Evolutionary conservation across 1,140 invertebrate species (phyloP), one percentile per base, ranked within the genome.

Genomic region (Telenomus remus): DNA sequence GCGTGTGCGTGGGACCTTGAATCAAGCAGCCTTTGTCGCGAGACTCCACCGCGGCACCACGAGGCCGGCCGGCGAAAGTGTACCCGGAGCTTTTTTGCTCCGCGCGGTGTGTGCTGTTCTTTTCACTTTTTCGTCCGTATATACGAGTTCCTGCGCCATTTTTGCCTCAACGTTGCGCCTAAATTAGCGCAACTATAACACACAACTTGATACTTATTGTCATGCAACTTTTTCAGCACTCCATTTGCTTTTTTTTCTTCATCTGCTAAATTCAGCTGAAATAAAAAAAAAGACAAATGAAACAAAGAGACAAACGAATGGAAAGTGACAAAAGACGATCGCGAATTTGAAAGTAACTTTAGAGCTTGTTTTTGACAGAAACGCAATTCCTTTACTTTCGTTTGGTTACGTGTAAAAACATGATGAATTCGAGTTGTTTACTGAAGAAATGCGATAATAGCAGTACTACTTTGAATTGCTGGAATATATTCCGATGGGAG

Each of bases 1-100:
- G 81, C 64, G 80, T 83, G 80, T 82, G 84, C 80, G 85, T 84
- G 85, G 84, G 84, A 87, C 86, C 87, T 87, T 87, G 87, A 87
- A 88, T 87, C 87, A 81, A 81, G 80, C 86, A 85, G 87, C 87
- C 86, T 88, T 88, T 86, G 87, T 87, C 86, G 86, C 85, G 84
- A 81, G 82, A 82, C 81, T 82, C 82, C 76, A 81, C 80, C 81
- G 82, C 73, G 79, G 74, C 78, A 79, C 81, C 84, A 85, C 85
- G 85, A 87, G 85, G 86, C 84, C 85, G 86, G 85, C 87, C 85
- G 85, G 85, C 87, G 87, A 88, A 88, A 87, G 86, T 87, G 83
- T 87, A 88, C 84, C 84, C 85, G 84, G 83, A 87, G 85, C 85
- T 87, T 86, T 86, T 87, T 88, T 88, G 81, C 84, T 85, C 80